phyloP scores from a whole-genome alignment of 2,888 invertebrate species.

The Meta bourneti region DNA sequence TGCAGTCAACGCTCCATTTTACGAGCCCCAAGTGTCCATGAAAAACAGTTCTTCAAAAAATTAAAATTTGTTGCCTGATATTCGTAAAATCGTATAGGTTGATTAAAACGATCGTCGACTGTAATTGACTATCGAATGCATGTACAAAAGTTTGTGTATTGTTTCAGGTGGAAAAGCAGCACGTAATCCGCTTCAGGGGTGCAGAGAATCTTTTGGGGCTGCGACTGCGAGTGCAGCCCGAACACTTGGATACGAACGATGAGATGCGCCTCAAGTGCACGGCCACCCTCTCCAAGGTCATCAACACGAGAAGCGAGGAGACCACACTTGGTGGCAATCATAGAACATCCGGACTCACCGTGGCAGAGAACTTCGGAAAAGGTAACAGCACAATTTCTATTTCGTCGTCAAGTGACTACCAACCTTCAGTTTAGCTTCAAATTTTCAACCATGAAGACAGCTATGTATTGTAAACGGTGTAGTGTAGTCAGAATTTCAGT shows the following conservation, averaged over 20 bases:
- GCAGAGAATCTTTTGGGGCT: constrained; percentile 34
- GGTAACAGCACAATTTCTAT: constrained; percentile 1
- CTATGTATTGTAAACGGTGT: background rate
- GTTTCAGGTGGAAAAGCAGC: constrained; percentile 42
- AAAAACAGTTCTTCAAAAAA: too few species aligned
- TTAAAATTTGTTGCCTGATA: too few species aligned
- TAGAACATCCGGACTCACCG: constrained; percentile 72
- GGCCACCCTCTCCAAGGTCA: constrained; percentile 75
- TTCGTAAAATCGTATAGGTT: too few species aligned
- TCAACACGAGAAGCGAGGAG: constrained; percentile 74
- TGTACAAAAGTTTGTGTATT: too few species aligned
- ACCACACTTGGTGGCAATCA: constrained; percentile 74
- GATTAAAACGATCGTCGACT: too few species aligned
- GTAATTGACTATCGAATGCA: too few species aligned
- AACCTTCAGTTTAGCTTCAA: too few species aligned
- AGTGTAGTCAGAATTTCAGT: background rate
- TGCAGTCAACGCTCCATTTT: too few species aligned
- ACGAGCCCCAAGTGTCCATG: too few species aligned
- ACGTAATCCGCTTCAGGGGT: constrained; percentile 30
- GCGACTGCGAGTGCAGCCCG: constrained; percentile 33
- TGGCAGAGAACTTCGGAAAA: constrained; percentile 75
- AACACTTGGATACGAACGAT: constrained; percentile 71
- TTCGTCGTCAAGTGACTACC: background rate
- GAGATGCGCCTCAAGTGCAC: constrained; percentile 76
- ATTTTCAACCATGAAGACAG: background rate